Evolutionary conservation across 2,888 invertebrate genomes (phyloP), one percentile per base, ranked within the genome.

Genomic region (Argyresthia albistria): DNA sequence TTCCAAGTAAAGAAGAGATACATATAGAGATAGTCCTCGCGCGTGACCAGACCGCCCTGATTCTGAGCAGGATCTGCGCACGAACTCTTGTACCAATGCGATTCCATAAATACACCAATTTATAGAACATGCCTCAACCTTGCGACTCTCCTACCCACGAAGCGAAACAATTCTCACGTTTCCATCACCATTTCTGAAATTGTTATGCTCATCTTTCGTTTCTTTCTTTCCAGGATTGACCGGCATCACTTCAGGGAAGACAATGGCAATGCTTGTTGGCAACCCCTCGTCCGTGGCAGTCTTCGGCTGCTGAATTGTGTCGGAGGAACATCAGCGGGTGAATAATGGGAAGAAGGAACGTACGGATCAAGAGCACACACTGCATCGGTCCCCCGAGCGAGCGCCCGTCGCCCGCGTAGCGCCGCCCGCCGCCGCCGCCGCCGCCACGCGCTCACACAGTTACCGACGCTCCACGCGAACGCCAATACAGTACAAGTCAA

Each of bases 401-500:
- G 63, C 66, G 73, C 62, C 69, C 69, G 62, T 65, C 74, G 66
- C 67, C 66, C 71, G 70, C 68, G 6, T 25, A 25, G 25, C 2
- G 69, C 64, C 70, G 64, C 66, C 77, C 74, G 70, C 84, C 84
- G 78, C 74, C 67, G 67, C 69, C 62, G 64, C 74, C 65, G 67
- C 66, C 72, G 70, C 68, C 69, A 64, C 70, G 64, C 66, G 77
- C 74, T 74, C 68, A 67, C 59, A 51, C 60, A 86, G 86, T 86
- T 84, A 84, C 86, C 86, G 78, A 80, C 81, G 83, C 86, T 73
- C 77, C 73, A 8, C 76, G 83, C 84, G 80, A 76, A 80, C 79
- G 82, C 84, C 84, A 82, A 84, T 79, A 81, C 78, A 87, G 86
- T 87, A 87, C 86, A 87, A 87, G 84, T 84, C 84, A 83, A 76